phyloP scores from a whole-genome alignment of 2,888 invertebrate species.

The Brachyptera risi region DNA sequence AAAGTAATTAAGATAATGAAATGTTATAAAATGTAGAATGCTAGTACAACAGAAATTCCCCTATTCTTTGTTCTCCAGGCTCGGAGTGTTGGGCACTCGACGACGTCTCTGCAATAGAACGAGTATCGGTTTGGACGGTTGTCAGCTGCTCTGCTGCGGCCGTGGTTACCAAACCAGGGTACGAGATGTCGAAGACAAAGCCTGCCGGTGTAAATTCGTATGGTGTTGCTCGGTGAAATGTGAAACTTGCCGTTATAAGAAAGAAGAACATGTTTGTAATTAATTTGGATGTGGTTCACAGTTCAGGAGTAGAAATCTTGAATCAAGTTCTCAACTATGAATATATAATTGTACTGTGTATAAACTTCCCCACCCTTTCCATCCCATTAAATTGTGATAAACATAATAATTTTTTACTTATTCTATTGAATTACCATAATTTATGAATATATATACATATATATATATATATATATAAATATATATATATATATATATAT shows the following conservation, averaged over 20 bases:
- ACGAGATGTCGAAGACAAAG: slow-evolving; percentile 76
- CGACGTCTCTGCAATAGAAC: slow-evolving; percentile 81
- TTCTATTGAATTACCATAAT: too few relatives aligned
- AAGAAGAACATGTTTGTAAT: slow-evolving; percentile 84
- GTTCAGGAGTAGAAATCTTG: too few relatives aligned
- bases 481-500: too few relatives aligned
- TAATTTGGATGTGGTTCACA: slow-evolving; percentile 46
- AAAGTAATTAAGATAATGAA: too few relatives aligned
- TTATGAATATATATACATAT: too few relatives aligned
- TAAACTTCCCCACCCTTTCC: too few relatives aligned
- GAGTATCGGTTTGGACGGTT: slow-evolving; percentile 81
- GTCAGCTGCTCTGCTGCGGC: slow-evolving; percentile 82
- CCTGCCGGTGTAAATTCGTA: slow-evolving; percentile 84
- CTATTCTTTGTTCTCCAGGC: too few relatives aligned
- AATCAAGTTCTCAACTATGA: too few relatives aligned
- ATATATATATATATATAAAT: too few relatives aligned
- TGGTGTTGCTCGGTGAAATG: slow-evolving; percentile 91
- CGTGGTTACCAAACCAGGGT: slow-evolving; percentile 82
- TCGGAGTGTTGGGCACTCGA: slow-evolving; percentile 77
- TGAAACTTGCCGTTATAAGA: slow-evolving; percentile 71
- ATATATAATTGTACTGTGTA: too few relatives aligned
- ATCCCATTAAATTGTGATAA: slow-evolving; percentile 23
- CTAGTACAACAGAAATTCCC: too few relatives aligned
- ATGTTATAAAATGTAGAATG: too few relatives aligned
- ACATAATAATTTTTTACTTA: slow-evolving; percentile 18